phyloP scores from a whole-genome alignment of 2,797 vertebrate genomes.

The Cossypha heuglini region DNA sequence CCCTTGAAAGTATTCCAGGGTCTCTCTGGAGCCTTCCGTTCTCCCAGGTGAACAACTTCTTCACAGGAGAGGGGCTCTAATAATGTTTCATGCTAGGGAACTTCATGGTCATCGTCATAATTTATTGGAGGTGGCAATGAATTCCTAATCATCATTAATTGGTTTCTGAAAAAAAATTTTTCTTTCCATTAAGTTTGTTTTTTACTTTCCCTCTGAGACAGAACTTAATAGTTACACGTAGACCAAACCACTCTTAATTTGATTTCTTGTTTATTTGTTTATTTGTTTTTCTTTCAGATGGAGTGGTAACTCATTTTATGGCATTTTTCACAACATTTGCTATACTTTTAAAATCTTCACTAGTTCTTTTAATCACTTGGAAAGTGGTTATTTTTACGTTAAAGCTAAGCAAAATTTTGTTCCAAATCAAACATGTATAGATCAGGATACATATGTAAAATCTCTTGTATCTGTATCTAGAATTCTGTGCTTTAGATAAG shows the following conservation, averaged over 20 bases:
- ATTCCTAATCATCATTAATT: constrained; percentile 43
- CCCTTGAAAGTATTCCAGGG: not conserved
- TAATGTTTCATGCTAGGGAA: not conserved
- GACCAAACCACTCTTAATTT: constrained; percentile 53
- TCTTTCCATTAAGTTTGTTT: constrained; percentile 38
- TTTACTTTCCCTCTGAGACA: constrained; percentile 38
- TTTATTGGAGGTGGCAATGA: constrained; percentile 30
- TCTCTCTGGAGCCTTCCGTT: not conserved
- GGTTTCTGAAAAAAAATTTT: constrained; percentile 51
- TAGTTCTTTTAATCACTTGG: not conserved
- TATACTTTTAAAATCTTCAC: not conserved
- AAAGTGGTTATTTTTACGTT: not conserved
- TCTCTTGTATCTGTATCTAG: not conserved
- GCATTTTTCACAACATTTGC: constrained; percentile 12
- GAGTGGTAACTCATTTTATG: constrained; percentile 13
- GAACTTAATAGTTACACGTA: constrained; percentile 26
- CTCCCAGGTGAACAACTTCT: not conserved
- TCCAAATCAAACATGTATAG: not conserved
- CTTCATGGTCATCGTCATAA: not conserved
- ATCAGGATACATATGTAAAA: not conserved
- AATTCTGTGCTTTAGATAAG: not conserved
- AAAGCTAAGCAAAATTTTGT: not conserved
- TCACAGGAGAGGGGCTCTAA: not conserved
- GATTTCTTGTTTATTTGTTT: not conserved
- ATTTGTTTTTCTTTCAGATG: not conserved